phyloP scores from a whole-genome alignment of 1,140 invertebrate species.

The Danaus plexippus region DNA sequence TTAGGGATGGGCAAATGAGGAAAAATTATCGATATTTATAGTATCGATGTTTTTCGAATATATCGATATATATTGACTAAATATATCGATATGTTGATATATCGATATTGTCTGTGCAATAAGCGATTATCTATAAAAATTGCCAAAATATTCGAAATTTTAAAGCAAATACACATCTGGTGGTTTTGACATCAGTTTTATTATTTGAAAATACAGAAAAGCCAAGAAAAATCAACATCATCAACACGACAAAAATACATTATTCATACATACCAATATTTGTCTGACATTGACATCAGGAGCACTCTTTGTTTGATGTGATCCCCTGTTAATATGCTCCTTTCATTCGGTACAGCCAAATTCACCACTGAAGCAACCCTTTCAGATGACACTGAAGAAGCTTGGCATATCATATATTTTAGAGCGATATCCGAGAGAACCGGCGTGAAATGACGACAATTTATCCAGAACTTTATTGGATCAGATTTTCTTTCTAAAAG shows the following conservation, averaged over 20 bases:
- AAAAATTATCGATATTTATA: slow-evolving; percentile 13
- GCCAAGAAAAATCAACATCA: slow-evolving; percentile 8
- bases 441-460: slow-evolving; percentile 18
- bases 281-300: slow-evolving; percentile 20
- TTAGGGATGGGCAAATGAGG: slow-evolving; percentile 9
- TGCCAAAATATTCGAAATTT: slow-evolving; percentile 16
- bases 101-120: slow-evolving; percentile 9
- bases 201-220: slow-evolving; percentile 9
- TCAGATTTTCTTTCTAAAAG: slow-evolving; percentile 15
- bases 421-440: slow-evolving; percentile 19
- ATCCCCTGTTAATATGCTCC: slow-evolving; percentile 22
- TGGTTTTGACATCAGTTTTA: slow-evolving; percentile 18
- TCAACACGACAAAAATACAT: slow-evolving; percentile 14
- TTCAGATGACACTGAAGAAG: slow-evolving; percentile 20
- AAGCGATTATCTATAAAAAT: slow-evolving; percentile 12
- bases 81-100: slow-evolving; percentile 3
- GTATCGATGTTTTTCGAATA: slow-evolving; percentile 10
- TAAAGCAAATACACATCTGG: slow-evolving; percentile 19
- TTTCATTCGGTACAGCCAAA: slow-evolving; percentile 21
- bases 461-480: slow-evolving; percentile 15
- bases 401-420: slow-evolving; percentile 22
- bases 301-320: slow-evolving; percentile 25
- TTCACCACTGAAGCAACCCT: slow-evolving; percentile 19
- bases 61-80: slow-evolving; percentile 7
- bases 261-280: slow-evolving; percentile 12